These are phyloP conservation scores for Ornithoptera priamus DNA, from an alignment of 2,888 invertebrate species.

Conservation along the genomic window DNA sequence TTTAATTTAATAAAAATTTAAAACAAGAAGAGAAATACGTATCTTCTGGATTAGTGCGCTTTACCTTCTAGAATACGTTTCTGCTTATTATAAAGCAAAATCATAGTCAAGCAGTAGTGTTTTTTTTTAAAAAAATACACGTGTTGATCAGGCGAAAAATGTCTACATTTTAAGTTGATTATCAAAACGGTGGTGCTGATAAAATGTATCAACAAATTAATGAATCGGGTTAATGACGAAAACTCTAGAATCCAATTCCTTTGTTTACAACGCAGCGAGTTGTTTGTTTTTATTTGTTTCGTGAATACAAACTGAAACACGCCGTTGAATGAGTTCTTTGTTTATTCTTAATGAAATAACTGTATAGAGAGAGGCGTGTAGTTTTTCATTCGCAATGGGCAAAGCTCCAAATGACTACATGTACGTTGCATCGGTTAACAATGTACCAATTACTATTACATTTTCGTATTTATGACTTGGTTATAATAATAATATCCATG, in stretches of 20 bases:
- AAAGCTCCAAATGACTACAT: slow-evolving; percentile 2
- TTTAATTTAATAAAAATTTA: no score
- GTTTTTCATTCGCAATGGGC: not conserved
- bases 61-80: no score
- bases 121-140: not conserved
- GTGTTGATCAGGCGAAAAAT: no score
- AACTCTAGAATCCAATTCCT: slow-evolving; percentile 30
- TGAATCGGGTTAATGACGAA: slow-evolving; percentile 42
- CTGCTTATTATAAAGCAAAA: no score
- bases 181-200: not conserved
- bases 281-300: slow-evolving; percentile 21
- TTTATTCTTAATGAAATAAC: slow-evolving; percentile 11
- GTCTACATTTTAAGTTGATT: not conserved
- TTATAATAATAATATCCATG: not conserved
- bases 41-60: no score
- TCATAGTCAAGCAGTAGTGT: not conserved
- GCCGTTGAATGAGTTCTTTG: slow-evolving; percentile 15
- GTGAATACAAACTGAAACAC: slow-evolving; percentile 6
- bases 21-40: no score
- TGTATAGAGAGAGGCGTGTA: not conserved
- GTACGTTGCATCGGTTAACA: not conserved
- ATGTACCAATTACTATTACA: not conserved
- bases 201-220: slow-evolving; percentile 15
- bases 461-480: not conserved
- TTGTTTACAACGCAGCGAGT: slow-evolving; percentile 7